Base-by-base conservation (phyloP, 2,113 vertebrate genomes). In the Patagioenas fasciata region DNA sequence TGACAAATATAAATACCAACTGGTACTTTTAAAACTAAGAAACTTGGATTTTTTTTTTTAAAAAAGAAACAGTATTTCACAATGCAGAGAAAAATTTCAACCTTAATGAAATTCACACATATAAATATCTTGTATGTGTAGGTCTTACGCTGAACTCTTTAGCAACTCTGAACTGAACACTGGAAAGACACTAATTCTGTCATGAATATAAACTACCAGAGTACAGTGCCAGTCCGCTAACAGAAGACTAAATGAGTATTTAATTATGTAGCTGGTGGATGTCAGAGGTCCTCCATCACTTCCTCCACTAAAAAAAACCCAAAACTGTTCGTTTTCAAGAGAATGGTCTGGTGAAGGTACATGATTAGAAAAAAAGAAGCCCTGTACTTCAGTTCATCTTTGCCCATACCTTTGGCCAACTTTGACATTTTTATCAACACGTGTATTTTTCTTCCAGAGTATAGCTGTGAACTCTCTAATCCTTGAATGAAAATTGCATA, bases 71-170 rank as follows among this genome's bases (percentile, higher is more conserved):
- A 47, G 26, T 15, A 81, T 38, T 82, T 77, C 14, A 53, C 32
- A 12, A 51, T 10, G 14, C n/a, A 73, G 18, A 86, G 50, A 57
- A 90, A 75, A 80, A 18, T n/a, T 60, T 16, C 10, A 47, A 20
- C 38, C 56, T 54, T 54, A 48, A 25, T 47, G 4, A 74, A 84
- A 80, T 66, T 50, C 51, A 70, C 2, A 0, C 10, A 53, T 19
- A n/a, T 10, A 24, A 82, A 84, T 25, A 70, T 7, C 24, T 13
- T 2, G 1, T 13, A 58, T 10, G 3, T 2, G 0, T 26, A 58
- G n/a, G 38, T 54, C n/a, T 77, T 29, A 16, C 0, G 0, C 26
- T 34, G 40, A 67, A 51, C 6, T 38, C 34, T 50, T 72, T 1
- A 67, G 25, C 28, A 60, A 51, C 25, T 38, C 47, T 60, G 31